Evolutionary conservation across 2,113 vertebrate species (phyloP).

Genomic region (Nibea coibor): DNA sequence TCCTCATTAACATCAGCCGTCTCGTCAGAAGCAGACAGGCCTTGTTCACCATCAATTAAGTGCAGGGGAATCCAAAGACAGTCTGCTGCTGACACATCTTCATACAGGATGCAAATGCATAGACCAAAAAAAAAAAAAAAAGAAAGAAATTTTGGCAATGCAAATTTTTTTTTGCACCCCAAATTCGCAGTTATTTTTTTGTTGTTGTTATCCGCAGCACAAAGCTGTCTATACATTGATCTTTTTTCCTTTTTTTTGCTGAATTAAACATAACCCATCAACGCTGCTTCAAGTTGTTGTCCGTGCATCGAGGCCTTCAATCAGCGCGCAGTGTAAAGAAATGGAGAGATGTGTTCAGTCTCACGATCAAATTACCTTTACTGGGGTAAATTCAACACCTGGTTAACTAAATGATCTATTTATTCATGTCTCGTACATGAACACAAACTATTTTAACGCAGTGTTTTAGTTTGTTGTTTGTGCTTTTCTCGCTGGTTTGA

Average conservation of each 20-base stretch:
- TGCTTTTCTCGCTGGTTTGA: neutral
- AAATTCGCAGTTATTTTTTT: conserved; percentile 16
- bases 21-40: conserved; percentile 69
- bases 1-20: conserved; percentile 73
- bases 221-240: conserved; percentile 70
- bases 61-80: conserved; percentile 40
- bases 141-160: conserved; percentile 58
- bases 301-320: conserved; percentile 47
- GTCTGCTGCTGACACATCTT: conserved; percentile 67
- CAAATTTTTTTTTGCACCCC: conserved; percentile 46
- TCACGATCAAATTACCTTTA: neutral
- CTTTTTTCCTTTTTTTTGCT: conserved; percentile 46
- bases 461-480: neutral
- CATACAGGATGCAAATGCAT: conserved; percentile 50
- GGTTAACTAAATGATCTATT: neutral
- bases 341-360: neutral
- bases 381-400: neutral
- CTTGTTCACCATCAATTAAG: conserved; percentile 76
- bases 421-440: neutral
- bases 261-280: conserved; percentile 71
- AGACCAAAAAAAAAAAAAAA: neutral
- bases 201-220: conserved; percentile 52
- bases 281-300: conserved; percentile 51
- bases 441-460: too few relatives aligned
- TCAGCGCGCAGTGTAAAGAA: conserved; percentile 5